phyloP scores from a whole-genome alignment of 2,888 invertebrate species.

The Arrhopalites spinosus region DNA sequence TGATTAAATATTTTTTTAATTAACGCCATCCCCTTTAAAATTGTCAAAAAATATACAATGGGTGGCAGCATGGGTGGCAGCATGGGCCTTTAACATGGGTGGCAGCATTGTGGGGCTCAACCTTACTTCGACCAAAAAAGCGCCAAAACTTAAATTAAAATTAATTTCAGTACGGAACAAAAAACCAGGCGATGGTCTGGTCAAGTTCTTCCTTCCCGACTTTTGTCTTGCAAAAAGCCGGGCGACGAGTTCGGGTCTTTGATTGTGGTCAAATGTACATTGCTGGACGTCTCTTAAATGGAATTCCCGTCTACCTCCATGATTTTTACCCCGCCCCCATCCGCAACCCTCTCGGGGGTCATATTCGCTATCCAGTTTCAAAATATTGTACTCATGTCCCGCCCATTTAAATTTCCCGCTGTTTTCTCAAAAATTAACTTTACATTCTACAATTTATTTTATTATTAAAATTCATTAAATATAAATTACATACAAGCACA shows the following conservation, averaged over 20 bases:
- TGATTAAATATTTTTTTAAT: no score
- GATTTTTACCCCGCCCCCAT: constrained; percentile 22
- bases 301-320: constrained; percentile 22
- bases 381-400: constrained; percentile 4
- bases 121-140: no score
- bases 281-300: constrained; percentile 24
- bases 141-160: no score
- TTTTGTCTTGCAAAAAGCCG: constrained; percentile 27
- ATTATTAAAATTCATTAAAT: background rate
- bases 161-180: constrained; percentile 33
- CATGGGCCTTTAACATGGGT: no score
- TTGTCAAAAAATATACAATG: no score
- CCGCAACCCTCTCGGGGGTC: constrained; percentile 22
- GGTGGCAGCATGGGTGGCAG: no score
- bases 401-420: background rate
- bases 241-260: constrained; percentile 12
- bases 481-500: background rate
- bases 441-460: background rate
- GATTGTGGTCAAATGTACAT: constrained; percentile 32
- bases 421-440: background rate
- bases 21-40: no score
- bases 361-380: constrained; percentile 19
- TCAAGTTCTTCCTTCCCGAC: constrained; percentile 18
- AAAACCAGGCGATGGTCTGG: constrained; percentile 36
- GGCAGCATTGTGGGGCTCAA: no score